phyloP scores from a whole-genome alignment of 2,113 vertebrate species.

The Puntigrus tetrazona region DNA sequence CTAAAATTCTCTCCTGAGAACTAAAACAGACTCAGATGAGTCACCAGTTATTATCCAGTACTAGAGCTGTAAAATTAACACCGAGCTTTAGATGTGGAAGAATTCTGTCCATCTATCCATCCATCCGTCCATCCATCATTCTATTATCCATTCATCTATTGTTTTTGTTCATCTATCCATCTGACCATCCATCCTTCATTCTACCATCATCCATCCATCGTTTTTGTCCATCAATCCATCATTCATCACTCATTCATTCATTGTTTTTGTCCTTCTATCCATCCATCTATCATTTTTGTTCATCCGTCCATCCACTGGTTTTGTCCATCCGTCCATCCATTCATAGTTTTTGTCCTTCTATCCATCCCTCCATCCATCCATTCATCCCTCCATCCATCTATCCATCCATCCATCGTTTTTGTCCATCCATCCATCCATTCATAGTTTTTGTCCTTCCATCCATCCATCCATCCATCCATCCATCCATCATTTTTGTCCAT shows the following conservation, averaged over 20 bases:
- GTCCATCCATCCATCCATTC: background rate
- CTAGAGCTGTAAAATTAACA: too few relatives aligned
- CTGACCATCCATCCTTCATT: background rate
- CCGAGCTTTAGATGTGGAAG: too few relatives aligned
- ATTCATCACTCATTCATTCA: background rate
- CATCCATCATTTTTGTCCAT: fast-evolving
- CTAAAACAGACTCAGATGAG: background rate
- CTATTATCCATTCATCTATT: background rate
- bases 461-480: too few relatives aligned
- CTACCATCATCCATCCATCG: too few relatives aligned
- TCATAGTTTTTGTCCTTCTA: too few relatives aligned
- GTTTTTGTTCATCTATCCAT: background rate
- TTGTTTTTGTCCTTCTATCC: fast-evolving
- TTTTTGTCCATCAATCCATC: background rate
- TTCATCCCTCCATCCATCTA: background rate
- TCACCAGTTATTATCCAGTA: too few relatives aligned
- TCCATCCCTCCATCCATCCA: fast-evolving
- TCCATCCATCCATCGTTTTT: background rate
- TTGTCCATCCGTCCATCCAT: background rate
- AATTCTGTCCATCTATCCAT: too few relatives aligned
- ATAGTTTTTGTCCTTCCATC: too few relatives aligned
- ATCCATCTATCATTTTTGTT: background rate
- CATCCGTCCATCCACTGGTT: background rate
- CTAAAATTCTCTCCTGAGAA: background rate
- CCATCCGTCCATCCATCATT: background rate